Conservation (phyloP, 2,888 invertebrate genomes). For the Rhaphigaster nebulosa region DNA sequence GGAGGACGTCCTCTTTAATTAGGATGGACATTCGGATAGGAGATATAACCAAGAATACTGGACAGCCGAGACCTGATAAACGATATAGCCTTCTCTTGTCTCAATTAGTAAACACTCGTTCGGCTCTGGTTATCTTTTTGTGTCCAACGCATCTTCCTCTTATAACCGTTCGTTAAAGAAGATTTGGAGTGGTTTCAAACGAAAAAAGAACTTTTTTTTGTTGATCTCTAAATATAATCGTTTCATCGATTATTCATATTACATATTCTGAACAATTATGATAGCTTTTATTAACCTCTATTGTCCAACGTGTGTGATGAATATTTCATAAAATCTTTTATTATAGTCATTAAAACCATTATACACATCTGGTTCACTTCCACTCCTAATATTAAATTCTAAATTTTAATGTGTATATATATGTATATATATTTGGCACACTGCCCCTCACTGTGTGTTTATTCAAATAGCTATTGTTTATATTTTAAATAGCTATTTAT, state of each 20-base stretch:
- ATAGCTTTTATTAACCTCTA: no score
- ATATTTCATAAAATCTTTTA: neutral
- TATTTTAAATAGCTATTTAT: no score
- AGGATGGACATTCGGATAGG: neutral
- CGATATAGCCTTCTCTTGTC: conserved; percentile 56
- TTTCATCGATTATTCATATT: neutral
- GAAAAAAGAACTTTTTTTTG: neutral
- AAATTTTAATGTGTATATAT: no score
- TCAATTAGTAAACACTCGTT: conserved; percentile 52
- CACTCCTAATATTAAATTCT: no score
- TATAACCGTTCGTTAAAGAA: neutral
- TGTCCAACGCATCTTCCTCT: neutral
- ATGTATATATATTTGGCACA: no score
- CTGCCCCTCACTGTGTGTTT: no score
- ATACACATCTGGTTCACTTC: neutral
- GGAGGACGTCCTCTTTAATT: conserved; percentile 27
- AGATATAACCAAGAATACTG: conserved; percentile 41
- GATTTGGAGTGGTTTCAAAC: neutral
- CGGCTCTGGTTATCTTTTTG: neutral
- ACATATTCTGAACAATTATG: no score
- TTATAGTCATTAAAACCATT: neutral
- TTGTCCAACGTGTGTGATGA: neutral
- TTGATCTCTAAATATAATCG: neutral
- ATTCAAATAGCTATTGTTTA: no score
- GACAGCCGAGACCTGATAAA: conserved; percentile 34